Evolutionary conservation across 1,140 invertebrate species (phyloP).

Genomic region (Thrips palmi): DNA sequence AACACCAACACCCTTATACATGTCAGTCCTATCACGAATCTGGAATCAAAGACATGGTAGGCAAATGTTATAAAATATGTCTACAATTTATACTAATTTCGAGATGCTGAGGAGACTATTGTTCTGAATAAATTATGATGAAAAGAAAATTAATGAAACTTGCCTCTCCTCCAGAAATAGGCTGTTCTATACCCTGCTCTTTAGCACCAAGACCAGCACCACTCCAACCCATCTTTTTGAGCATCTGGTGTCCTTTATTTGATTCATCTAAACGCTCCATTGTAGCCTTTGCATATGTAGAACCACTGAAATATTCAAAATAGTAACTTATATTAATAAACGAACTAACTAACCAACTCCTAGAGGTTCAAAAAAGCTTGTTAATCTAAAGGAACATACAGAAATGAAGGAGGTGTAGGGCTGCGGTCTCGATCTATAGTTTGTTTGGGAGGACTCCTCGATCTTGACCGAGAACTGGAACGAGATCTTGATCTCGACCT

Average conservation of each 20-base stretch:
- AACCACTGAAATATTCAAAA: constrained; percentile 12
- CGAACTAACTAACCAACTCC: background rate
- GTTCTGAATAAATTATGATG: background rate
- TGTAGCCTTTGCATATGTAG: constrained; percentile 12
- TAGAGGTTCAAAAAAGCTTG: constrained; percentile 1
- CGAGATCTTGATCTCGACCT: constrained; percentile 23
- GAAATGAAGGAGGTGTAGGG: constrained; percentile 61
- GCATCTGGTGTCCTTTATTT: constrained; percentile 90
- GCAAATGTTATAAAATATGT: constrained; percentile 5
- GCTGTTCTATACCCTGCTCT: constrained; percentile 87
- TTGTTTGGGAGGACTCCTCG: constrained; percentile 19
- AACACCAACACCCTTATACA: constrained; percentile 84
- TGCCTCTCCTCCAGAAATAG: constrained; percentile 80
- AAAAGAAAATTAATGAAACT: constrained; percentile 7
- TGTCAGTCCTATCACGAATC: constrained; percentile 65
- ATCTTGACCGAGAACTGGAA: constrained; percentile 20
- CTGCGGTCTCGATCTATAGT: constrained; percentile 34
- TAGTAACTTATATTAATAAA: background rate
- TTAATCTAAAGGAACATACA: constrained; percentile 30
- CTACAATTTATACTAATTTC: background rate
- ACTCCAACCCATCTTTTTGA: constrained; percentile 91
- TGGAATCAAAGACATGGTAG: constrained; percentile 15
- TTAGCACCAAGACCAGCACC: constrained; percentile 75
- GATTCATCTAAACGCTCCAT: constrained; percentile 44
- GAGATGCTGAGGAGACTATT: background rate